Conservation (phyloP, 2,113 vertebrate genomes). For the Ariopsis seemanni region DNA sequence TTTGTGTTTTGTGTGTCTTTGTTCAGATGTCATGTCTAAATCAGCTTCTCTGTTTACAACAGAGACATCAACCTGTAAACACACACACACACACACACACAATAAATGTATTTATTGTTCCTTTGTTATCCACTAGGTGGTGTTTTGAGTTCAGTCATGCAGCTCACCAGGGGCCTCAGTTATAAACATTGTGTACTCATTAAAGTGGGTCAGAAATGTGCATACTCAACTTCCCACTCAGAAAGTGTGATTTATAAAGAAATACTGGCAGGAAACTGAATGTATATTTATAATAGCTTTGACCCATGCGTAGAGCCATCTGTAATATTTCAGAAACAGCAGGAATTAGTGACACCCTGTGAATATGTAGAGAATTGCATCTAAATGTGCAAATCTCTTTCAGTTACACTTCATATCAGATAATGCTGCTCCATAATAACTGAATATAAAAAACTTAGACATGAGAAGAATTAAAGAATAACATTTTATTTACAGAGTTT, state of each 20-base stretch:
- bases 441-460: not conserved
- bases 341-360: not conserved
- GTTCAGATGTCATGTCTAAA: constrained; percentile 61
- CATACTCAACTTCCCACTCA: not conserved
- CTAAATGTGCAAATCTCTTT: not conserved
- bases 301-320: not conserved
- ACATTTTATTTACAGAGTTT: not conserved
- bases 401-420: not conserved
- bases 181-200: not conserved
- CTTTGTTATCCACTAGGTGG: not conserved
- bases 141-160: not conserved
- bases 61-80: not conserved
- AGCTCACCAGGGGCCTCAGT: not conserved
- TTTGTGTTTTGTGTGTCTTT: constrained; percentile 69
- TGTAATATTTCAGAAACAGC: too few species aligned
- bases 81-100: not conserved
- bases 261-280: not conserved
- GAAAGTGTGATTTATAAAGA: not conserved
- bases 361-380: not conserved
- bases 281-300: not conserved
- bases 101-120: not conserved
- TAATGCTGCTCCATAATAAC: not conserved
- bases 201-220: not conserved
- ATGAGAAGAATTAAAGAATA: not conserved
- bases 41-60: constrained; percentile 41